Evolutionary conservation across 2,888 invertebrate genomes (phyloP), one percentile per base, ranked within the genome.

Genomic region (Hecatera dysodea): DNA sequence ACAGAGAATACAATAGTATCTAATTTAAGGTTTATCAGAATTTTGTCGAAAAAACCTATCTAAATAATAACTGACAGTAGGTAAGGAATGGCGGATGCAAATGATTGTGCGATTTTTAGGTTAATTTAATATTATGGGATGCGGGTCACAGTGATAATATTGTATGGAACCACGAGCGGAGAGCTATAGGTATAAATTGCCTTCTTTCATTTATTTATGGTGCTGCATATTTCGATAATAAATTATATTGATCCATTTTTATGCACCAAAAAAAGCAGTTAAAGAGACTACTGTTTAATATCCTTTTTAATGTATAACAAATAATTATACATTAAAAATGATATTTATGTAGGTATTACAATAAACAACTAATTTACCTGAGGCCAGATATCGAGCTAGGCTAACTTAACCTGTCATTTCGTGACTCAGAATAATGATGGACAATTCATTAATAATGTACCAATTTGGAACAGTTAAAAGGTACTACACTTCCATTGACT

Each of bases 51-150:
- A 57, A 68, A 65, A 62, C 44, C 44, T 62, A 27, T 17, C 44
- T 65, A 56, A 44, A 24, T 75, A 63, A 63, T 69, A 63, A 74
- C 56, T 62, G 36, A 66, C 65, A 53, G 69, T 72, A 64, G 60
- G 70, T 69, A 69, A 78, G 68, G 74, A 69, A 78, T 70, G 74
- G 70, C 85, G 85, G 81, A 82, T 78, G 80, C 72, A 80, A 81
- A 72, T 72, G 71, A 81, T 76, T 79, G 74, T 56, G 57, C 24
- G 44, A 70, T 78, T 83, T 81, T 78, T 83, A 83, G 79, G 76
- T 82, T 79, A 76, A 55, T 77, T 72, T 53, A 72, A 76, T 78
- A 69, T 65, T 62, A 64, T n/a, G 76, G 29, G 50, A 79, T 73
- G 71, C 80, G 67, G 76, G 81, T 74, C 81, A 77, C 60, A 73